phyloP scores from a whole-genome alignment of 2,888 invertebrate species.

The Pollenia amentaria region DNA sequence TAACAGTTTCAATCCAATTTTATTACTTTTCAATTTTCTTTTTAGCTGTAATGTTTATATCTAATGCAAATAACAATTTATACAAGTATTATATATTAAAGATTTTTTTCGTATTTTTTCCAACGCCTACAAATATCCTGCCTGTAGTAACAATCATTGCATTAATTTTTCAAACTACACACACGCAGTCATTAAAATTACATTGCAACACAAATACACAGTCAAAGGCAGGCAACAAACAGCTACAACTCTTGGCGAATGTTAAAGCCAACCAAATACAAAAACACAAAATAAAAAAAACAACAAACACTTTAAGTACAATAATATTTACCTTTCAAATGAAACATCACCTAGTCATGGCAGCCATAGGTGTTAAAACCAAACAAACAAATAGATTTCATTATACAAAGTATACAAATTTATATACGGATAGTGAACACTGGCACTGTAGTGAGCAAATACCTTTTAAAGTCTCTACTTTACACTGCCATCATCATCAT shows the following conservation, averaged over 20 bases:
- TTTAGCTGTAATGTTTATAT: slow-evolving; percentile 14
- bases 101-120: slow-evolving; percentile 42
- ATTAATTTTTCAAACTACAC: slow-evolving; percentile 63
- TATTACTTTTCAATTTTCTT: slow-evolving; percentile 31
- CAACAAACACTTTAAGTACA: slow-evolving; percentile 39
- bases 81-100: slow-evolving; percentile 32
- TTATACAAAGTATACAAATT: slow-evolving; percentile 41
- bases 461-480: slow-evolving; percentile 7
- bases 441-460: slow-evolving; percentile 6
- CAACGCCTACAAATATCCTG: slow-evolving; percentile 73
- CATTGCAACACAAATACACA: slow-evolving; percentile 31
- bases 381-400: slow-evolving; percentile 67
- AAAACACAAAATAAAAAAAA: too few relatives aligned
- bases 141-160: slow-evolving; percentile 52
- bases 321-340: slow-evolving; percentile 66
- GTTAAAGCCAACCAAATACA: slow-evolving; percentile 1
- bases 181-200: slow-evolving; percentile 68
- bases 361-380: slow-evolving; percentile 67
- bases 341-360: slow-evolving; percentile 58
- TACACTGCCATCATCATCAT: slow-evolving; percentile 30
- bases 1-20: slow-evolving; percentile 10
- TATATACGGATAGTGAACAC: not conserved
- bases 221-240: not conserved
- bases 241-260: slow-evolving; percentile 7
- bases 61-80: slow-evolving; percentile 42